Percentiles rank a stretch among this genome's conserved stretches.
Evolutionary conservation across 2,888 invertebrate species (phyloP).

Genomic region (Protodeltote pygarga): DNA sequence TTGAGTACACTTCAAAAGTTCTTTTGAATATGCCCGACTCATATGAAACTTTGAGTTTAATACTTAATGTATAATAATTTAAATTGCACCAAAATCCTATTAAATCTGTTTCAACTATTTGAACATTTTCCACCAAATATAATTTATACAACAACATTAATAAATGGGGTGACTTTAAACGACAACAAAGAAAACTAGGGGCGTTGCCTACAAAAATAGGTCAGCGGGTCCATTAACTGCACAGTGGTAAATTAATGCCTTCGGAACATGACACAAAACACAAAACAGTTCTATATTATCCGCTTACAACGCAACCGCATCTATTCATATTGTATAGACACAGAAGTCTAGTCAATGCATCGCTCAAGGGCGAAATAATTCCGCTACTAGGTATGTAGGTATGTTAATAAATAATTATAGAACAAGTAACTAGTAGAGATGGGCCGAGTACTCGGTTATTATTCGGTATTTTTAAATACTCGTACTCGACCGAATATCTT

Average conservation of each 20-base stretch:
- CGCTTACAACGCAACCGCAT: slow-evolving; percentile 22
- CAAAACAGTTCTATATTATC: slow-evolving; percentile 7
- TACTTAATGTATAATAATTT: no score
- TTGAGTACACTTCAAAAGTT: no score
- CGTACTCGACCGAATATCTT: no score
- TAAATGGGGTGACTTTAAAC: slow-evolving; percentile 11
- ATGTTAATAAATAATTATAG: no score
- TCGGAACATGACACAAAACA: slow-evolving; percentile 42
- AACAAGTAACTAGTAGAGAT: no score
- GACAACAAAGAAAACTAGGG: slow-evolving; percentile 34
- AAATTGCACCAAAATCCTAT: no score
- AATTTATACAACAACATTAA: slow-evolving; percentile 9
- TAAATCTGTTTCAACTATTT: no score
- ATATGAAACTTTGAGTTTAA: no score
- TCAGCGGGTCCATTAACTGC: slow-evolving; percentile 37
- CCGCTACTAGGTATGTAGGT: not conserved
- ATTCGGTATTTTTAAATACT: no score
- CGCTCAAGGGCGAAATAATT: slow-evolving; percentile 58
- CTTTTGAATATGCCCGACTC: no score
- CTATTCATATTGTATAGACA: slow-evolving; percentile 39
- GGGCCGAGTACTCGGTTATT: no score
- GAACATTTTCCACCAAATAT: not conserved
- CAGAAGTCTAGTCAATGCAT: slow-evolving; percentile 50
- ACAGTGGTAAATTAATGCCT: slow-evolving; percentile 44
- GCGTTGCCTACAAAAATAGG: slow-evolving; percentile 51